Conservation (phyloP, 2,797 vertebrate species). For the Menidia menidia region DNA sequence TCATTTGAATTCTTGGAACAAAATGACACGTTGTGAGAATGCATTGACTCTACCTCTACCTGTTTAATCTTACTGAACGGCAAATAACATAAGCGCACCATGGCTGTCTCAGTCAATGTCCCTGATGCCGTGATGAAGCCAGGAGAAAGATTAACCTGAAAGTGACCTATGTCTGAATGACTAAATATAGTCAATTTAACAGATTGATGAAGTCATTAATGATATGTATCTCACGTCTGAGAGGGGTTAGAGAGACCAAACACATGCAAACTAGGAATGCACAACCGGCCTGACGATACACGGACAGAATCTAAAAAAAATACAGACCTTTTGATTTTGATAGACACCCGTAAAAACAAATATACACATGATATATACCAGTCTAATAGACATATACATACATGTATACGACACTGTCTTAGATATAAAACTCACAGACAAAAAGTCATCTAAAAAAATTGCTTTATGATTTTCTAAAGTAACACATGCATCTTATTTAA, state of each 20-base stretch:
- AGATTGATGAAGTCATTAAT: neutral
- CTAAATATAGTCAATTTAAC: neutral
- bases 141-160: neutral
- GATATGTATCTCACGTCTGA: neutral
- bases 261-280: neutral
- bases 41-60: neutral
- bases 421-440: constrained; percentile 33
- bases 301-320: neutral
- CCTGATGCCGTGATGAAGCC: neutral
- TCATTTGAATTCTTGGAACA: neutral
- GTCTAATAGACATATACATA: too few relatives aligned
- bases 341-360: too few relatives aligned
- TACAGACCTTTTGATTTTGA: neutral
- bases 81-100: neutral
- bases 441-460: constrained; percentile 18
- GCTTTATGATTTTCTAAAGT: constrained; percentile 19
- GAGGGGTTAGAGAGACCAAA: neutral
- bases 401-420: too few relatives aligned
- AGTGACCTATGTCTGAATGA: neutral
- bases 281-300: too few relatives aligned
- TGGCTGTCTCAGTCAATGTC: neutral
- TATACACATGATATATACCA: too few relatives aligned
- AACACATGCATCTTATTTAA: constrained; percentile 1
- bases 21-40: neutral
- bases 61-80: neutral